Evolutionary conservation across 2,888 invertebrate genomes (phyloP).

Genomic region (Silvanus unidentatus): DNA sequence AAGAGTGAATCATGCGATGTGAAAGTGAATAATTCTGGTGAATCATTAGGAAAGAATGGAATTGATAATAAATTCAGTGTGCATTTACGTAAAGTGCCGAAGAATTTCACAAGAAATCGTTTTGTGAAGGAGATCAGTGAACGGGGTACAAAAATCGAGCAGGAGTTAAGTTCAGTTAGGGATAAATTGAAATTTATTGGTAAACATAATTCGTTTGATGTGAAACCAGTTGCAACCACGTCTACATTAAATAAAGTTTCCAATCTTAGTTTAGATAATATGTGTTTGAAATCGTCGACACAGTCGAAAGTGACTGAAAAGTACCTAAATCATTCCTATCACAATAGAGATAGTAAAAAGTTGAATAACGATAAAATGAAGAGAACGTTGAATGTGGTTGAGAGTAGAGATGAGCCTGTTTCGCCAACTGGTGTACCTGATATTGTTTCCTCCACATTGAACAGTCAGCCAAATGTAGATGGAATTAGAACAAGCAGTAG

Average conservation of each 20-base stretch:
- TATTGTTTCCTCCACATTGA: constrained; percentile 30
- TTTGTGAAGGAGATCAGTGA: constrained; percentile 31
- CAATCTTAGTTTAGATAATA: constrained; percentile 34
- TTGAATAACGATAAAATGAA: constrained; percentile 6
- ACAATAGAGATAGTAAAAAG: constrained; percentile 16
- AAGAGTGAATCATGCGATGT: constrained; percentile 10
- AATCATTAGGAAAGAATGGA: constrained; percentile 26
- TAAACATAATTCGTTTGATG: constrained; percentile 26
- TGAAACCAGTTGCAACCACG: constrained; percentile 9
- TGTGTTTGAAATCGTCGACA: constrained; percentile 26
- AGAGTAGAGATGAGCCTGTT: background rate
- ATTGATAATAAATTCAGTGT: constrained; percentile 29
- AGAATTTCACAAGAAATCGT: constrained; percentile 42
- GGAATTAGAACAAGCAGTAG: constrained; percentile 7
- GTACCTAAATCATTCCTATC: constrained; percentile 25
- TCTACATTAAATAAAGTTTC: constrained; percentile 19
- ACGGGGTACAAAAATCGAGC: constrained; percentile 13
- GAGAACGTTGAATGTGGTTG: too few relatives aligned
- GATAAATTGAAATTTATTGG: constrained; percentile 20
- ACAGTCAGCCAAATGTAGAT: constrained; percentile 3
- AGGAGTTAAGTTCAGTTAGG: constrained; percentile 10
- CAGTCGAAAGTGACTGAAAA: constrained; percentile 39
- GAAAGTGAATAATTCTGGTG: background rate
- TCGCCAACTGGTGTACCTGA: constrained; percentile 24
- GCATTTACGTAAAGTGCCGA: constrained; percentile 39